Evolutionary conservation across 2,797 vertebrate genomes (phyloP).

Genomic region (Astyanax mexicanus): DNA sequence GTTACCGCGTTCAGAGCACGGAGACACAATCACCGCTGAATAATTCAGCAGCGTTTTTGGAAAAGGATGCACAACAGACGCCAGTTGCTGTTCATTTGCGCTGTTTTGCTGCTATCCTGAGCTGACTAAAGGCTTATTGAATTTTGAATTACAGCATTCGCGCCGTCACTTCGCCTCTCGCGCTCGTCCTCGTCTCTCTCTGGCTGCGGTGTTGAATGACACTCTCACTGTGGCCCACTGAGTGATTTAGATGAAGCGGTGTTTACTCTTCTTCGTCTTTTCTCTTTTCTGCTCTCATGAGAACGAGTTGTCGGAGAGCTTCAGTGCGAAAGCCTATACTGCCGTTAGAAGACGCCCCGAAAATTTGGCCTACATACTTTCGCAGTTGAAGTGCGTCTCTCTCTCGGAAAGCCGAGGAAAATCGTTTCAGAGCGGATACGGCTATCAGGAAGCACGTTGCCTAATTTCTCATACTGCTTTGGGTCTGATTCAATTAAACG

Average conservation of each 20-base stretch:
- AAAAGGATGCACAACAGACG: slow-evolving; percentile 9
- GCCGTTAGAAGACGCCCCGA: neutral
- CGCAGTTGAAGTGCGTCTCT: neutral
- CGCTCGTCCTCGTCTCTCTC: slow-evolving; percentile 12
- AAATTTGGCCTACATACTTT: slow-evolving; percentile 1
- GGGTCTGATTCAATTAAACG: slow-evolving; percentile 43
- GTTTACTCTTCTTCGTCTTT: neutral
- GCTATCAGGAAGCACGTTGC: neutral
- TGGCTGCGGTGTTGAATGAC: neutral
- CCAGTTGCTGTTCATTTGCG: slow-evolving; percentile 13
- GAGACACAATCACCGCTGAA: slow-evolving; percentile 32
- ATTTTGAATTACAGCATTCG: slow-evolving; percentile 7
- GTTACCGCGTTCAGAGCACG: slow-evolving; percentile 25
- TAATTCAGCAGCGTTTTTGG: slow-evolving; percentile 44
- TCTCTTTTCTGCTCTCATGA: neutral
- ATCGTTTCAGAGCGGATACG: neutral
- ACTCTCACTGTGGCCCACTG: slow-evolving; percentile 17
- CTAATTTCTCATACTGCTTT: slow-evolving; percentile 25
- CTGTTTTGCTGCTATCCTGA: neutral
- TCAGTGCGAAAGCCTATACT: neutral
- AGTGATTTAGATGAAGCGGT: slow-evolving; percentile 17
- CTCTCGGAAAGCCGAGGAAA: neutral
- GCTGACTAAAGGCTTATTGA: slow-evolving; percentile 7
- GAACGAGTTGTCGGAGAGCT: slow-evolving; percentile 33
- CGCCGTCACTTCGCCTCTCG: neutral